Base-by-base conservation (phyloP, 1,140 invertebrate species). In the Lanistes nyassanus region DNA sequence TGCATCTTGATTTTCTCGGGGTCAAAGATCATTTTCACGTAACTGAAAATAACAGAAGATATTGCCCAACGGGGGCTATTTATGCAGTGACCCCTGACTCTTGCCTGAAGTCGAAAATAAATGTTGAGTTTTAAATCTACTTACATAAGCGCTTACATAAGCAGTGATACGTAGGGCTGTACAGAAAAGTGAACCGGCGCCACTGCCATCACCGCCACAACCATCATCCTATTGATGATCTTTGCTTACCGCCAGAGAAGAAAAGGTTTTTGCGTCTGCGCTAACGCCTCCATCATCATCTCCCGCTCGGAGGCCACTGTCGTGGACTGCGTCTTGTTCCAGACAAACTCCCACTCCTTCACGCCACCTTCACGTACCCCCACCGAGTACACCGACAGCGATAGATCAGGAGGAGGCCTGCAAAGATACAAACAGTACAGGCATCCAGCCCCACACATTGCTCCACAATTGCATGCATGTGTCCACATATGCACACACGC, bases 21-120 rank as follows among this genome's bases (percentile, higher is more conserved):
- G 39, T 86, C 83, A 76, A 86, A 84, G 51, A 86, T 78, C 83
- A 83, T 86, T 58, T 85, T 82, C 29, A 82, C 82, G 75, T 87
- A 87, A 60, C 86, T 87, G 66, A 23, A 39, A 62, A 60, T 60
- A 3, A 60, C 13, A 26, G 39, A 3, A 64, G 1, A 72, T n/a
- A 16, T 0, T 5, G 64, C 29, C 58, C 7, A 37, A 5, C 21
- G 29, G 7, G 19, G 31, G 21, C 55, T n/a, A 58, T 11, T 47
- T 7, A 47, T 16, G n/a, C n/a, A n/a, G n/a, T n/a, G n/a, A n/a
- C n/a, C n/a, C n/a, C n/a, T n/a, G n/a, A n/a, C n/a, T n/a, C n/a
- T n/a, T n/a, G n/a, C n/a, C n/a, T n/a, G n/a, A n/a, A n/a, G n/a
- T n/a, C n/a, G n/a, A n/a, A n/a, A n/a, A n/a, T n/a, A n/a, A n/a